Base-by-base conservation (phyloP, 2,797 vertebrate species). In the Melanotaenia parkinsoni region DNA sequence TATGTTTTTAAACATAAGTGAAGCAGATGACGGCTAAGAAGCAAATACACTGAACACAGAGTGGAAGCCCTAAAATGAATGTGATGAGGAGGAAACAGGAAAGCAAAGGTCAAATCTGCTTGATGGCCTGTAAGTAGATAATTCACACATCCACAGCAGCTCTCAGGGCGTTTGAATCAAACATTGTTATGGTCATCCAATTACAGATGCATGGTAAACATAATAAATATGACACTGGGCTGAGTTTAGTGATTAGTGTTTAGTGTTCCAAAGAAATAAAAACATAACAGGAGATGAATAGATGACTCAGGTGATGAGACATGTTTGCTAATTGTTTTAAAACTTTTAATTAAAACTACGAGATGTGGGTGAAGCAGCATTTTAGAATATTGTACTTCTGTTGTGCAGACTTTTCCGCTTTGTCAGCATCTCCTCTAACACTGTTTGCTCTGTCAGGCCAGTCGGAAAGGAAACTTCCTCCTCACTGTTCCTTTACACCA, bases 91-190 rank as follows among this genome's bases (percentile, higher is more conserved):
- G 90, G 86, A 94, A 94, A 88, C 85, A 88, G 92, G 91, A 94
- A 94, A 87, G 58, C 0, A 0, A 28, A 72, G 92, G 92, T 91
- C 83, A 85, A 76, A 83, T 81, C 93, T 94, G 93, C 83, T 64
- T 13, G 72, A 64, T 76, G 92, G 67, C 92, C 91, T 78, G 57
- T 35, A 1, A 43, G 2, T 43, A 80, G 82, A 91, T 85, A 86
- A 66, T 68, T 58, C 40, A 58, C 35, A 30, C 45, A 26, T 43
- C 13, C n/a, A 58, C 13, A 13, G 12, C 0, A 57, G 32, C 56
- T n/a, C 10, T 60, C 30, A 38, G n/a, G 1, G 2, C 1, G 9
- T 26, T 43, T 24, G 7, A 61, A 45, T 40, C 26, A 47, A 33
- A 57, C 3, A 0, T 3, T n/a, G 57, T 70, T 76, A 28, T 37